Base-by-base conservation (phyloP, 2,888 invertebrate species). In the Julus scandinavius region DNA sequence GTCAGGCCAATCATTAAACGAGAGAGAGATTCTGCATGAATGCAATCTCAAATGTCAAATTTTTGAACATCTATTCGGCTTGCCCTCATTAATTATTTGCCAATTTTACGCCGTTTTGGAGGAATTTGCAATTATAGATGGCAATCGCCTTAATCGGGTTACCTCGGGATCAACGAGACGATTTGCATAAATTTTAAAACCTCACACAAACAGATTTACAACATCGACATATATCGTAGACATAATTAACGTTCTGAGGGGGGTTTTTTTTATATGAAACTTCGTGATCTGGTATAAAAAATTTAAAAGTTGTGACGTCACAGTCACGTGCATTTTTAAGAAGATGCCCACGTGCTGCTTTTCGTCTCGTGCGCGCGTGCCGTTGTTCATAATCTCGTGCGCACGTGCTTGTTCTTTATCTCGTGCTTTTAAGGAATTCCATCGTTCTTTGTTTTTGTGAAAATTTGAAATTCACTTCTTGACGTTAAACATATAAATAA, bases 11-110 rank as follows among this genome's bases (percentile, higher is more conserved):
- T 72, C 63, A 72, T 72, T 72, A 72, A 72, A 20, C 63, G 63
- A 72, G 20, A 5, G 29, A 29, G 6, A n/a, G 63, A 72, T 72
- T 72, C 63, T 72, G 63, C 63, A 72, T 72, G 63, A 72, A 72
- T 72, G 63, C 63, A 72, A 72, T 72, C 63, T 20, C 20, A 20
- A 72, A 72, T 72, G 63, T 72, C 63, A 72, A 72, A 72, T 72
- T 72, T 29, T 72, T 72, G 63, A 72, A 72, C 20, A 72, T 72
- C 63, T 29, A 72, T 72, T 72, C 63, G 63, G 63, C 63, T 72
- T 72, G 63, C 63, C 63, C 63, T 72, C 63, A 72, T 72, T 72
- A 72, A 72, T 72, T 72, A 72, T 72, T 72, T 72, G 63, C 63
- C 63, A 72, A 72, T 72, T 72, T 72, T 72, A 72, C 63, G 63